Conservation (phyloP, 2,888 invertebrate genomes). For the Amaurobius ferox region DNA sequence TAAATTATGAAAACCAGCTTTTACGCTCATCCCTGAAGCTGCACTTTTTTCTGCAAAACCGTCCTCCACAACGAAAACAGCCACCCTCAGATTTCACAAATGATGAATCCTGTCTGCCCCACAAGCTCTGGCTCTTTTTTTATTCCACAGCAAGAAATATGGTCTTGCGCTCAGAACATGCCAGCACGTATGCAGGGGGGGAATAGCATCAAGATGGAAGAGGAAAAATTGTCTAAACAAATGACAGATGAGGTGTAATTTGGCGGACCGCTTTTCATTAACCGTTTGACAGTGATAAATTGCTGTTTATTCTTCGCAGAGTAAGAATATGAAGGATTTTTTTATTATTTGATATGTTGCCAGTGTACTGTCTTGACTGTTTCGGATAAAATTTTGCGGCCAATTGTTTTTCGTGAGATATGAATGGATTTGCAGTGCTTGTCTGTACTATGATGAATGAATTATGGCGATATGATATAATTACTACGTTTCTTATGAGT, state of each 20-base stretch:
- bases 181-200: slow-evolving; percentile 42
- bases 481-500: not conserved
- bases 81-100: slow-evolving; percentile 19
- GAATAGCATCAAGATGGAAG: slow-evolving; percentile 47
- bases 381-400: not conserved
- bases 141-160: slow-evolving; percentile 47
- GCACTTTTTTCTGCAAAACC: not conserved
- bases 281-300: slow-evolving; percentile 71
- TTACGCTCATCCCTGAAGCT: not conserved
- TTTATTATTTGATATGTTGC: slow-evolving; percentile 35
- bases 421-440: not conserved
- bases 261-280: slow-evolving; percentile 71
- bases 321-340: slow-evolving; percentile 43
- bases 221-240: slow-evolving; percentile 71
- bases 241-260: slow-evolving; percentile 72
- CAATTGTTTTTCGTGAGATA: not conserved
- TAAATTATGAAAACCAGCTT: slow-evolving; percentile 7
- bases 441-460: not conserved
- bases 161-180: slow-evolving; percentile 39
- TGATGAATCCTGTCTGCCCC: slow-evolving; percentile 19
- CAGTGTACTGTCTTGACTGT: slow-evolving; percentile 8
- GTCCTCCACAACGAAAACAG: slow-evolving; percentile 7
- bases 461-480: not conserved
- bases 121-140: slow-evolving; percentile 7
- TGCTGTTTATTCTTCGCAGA: slow-evolving; percentile 70